Evolutionary conservation across 2,113 vertebrate species (phyloP), one percentile per base, ranked within the genome.

Genomic region (Polypterus senegalus): DNA sequence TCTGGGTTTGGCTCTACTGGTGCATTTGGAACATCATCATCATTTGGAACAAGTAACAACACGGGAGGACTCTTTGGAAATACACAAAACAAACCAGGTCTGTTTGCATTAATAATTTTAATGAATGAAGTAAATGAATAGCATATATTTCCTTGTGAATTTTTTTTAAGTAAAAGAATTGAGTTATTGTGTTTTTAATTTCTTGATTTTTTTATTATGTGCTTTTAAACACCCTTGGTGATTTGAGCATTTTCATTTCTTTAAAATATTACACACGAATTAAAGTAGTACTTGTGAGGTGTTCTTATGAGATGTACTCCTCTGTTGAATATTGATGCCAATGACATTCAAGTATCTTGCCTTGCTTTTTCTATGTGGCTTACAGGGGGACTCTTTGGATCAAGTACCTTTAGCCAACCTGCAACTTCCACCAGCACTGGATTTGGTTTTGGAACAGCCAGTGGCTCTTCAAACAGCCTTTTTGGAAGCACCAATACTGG

Each of bases 51-150:
- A 0, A 88, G 80, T 65, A 87, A 70, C 46, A 94, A 79, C 68
- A 86, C 88, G 0, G 90, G 93, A 48, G 86, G 96, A 59, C 82
- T 98, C 1, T 99, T 99, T 11, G 94, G 94, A 43, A 71, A 80
- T 54, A 77, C 94, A 0, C 96, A 97, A 75, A 82, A 75, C 10
- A 99, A 99, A 72, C 95, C 95, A 75, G 93, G 96, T 98, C 79
- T 6, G 59, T 44, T 27, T 27, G 27, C 27, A 27, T 27, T 27
- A 27, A 27, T 27, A 27, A 27, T 2, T 27, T 27, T 27, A 27
- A 27, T 27, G 27, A 27, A 27, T 27, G 27, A 27, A 27, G 27
- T 27, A 27, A 27, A 27, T 27, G 27, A 27, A 27, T 27, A 27
- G 27, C 27, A 27, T 27, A 27, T 2, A 27, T 27, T 27, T 27